Percentiles rank a stretch among this genome's conserved stretches.
These are phyloP conservation scores for Meloidogyne exigua DNA, from an alignment of 1,140 invertebrate genomes.

Conservation along the genomic window DNA sequence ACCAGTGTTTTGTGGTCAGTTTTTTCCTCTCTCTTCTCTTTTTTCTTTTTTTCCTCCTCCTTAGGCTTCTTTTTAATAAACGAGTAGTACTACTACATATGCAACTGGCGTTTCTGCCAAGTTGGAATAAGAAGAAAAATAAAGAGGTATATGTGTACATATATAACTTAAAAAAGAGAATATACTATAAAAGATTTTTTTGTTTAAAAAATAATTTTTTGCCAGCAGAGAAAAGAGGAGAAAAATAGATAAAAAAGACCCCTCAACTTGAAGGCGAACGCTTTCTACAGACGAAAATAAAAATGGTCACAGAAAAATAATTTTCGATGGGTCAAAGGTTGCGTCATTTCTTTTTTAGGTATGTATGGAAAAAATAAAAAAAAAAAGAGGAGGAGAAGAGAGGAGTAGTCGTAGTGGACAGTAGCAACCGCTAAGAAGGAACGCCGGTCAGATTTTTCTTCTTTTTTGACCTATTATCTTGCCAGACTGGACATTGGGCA, in stretches of 20 bases:
- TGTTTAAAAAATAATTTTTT: not conserved
- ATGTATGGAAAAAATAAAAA: not conserved
- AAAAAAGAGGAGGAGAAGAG: not conserved
- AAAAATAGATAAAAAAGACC: not conserved
- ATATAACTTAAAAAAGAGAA: not conserved
- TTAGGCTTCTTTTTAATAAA: not conserved
- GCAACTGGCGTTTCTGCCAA: not conserved
- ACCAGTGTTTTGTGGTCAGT: not conserved
- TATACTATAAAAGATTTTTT: not conserved
- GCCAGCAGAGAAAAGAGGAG: not conserved
- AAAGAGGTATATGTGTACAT: too few relatives aligned
- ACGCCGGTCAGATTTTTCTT: constrained; percentile 3
- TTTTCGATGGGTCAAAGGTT: not conserved
- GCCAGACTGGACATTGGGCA: constrained; percentile 3
- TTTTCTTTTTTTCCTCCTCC: not conserved
- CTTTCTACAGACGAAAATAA: not conserved
- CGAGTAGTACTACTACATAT: too few relatives aligned
- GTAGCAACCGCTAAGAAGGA: not conserved
- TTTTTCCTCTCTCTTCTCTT: not conserved
- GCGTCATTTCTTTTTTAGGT: not conserved
- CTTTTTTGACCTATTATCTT: constrained; percentile 7
- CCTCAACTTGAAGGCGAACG: not conserved
- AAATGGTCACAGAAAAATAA: not conserved
- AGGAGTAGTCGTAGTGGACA: not conserved
- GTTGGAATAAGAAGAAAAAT: not conserved